Conservation (phyloP, 2,888 invertebrate species). For the Tinea semifulvella region DNA sequence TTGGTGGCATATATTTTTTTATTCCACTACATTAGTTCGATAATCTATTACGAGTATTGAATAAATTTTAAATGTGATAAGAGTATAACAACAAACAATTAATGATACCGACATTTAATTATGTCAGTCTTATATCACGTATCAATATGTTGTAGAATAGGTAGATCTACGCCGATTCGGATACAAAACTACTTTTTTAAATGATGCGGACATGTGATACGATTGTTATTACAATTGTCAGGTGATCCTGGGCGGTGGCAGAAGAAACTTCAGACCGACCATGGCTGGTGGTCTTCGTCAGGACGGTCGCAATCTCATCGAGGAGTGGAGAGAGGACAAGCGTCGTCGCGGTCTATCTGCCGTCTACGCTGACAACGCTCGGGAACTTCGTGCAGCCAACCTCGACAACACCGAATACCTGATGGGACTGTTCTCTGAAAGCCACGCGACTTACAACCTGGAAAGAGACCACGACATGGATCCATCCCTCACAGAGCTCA, state of each 20-base stretch:
- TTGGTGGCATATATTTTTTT: no score
- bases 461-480: constrained; percentile 36
- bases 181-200: no score
- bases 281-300: constrained; percentile 55
- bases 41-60: no score
- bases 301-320: constrained; percentile 68
- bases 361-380: constrained; percentile 57
- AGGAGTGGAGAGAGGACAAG: constrained; percentile 62
- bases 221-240: no score
- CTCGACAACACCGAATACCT: constrained; percentile 46
- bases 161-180: no score
- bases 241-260: constrained; percentile 67
- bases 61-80: no score
- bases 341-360: constrained; percentile 23
- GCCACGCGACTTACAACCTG: constrained; percentile 57
- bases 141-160: no score
- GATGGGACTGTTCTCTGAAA: constrained; percentile 47
- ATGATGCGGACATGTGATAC: no score
- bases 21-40: no score
- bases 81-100: no score
- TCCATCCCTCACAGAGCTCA: constrained; percentile 71
- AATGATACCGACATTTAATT: no score
- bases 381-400: constrained; percentile 47
- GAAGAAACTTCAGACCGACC: constrained; percentile 56
- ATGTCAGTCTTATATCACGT: no score